Percentiles rank a stretch among this genome's conserved stretches.
Evolutionary conservation across 2,888 invertebrate genomes (phyloP).

Genomic region (Drosophila lacicola): DNA sequence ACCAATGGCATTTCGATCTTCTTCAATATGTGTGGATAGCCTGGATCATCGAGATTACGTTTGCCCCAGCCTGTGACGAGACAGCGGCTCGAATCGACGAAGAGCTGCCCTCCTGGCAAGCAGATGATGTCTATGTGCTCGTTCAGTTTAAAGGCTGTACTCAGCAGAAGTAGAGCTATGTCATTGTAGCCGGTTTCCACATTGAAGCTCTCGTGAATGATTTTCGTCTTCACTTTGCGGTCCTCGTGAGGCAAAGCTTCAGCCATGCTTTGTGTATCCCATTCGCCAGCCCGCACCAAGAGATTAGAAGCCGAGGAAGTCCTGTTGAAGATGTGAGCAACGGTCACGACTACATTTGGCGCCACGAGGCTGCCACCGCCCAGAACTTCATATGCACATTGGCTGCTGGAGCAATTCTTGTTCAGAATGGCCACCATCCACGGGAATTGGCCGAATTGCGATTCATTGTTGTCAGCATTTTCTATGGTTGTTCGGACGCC

Average conservation of each 20-base stretch:
- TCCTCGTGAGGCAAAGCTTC: slow-evolving; percentile 89
- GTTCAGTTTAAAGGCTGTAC: slow-evolving; percentile 87
- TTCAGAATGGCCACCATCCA: slow-evolving; percentile 35
- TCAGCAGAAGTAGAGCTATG: slow-evolving; percentile 89
- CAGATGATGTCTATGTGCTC: slow-evolving; percentile 89
- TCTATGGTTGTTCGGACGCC: not conserved
- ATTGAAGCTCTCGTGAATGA: slow-evolving; percentile 86
- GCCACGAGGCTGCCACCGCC: slow-evolving; percentile 81
- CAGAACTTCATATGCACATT: not conserved
- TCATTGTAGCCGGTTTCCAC: slow-evolving; percentile 88
- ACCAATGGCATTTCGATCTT: slow-evolving; percentile 90
- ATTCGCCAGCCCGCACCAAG: slow-evolving; percentile 89
- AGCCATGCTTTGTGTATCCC: slow-evolving; percentile 9
- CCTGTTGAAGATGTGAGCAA: slow-evolving; percentile 89
- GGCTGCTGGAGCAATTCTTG: rapidly evolving
- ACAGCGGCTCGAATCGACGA: slow-evolving; percentile 69
- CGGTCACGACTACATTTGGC: slow-evolving; percentile 89
- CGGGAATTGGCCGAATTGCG: slow-evolving; percentile 43
- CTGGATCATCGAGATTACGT: slow-evolving; percentile 67
- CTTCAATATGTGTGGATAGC: slow-evolving; percentile 88
- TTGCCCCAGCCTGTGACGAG: slow-evolving; percentile 83
- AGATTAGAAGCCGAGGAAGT: slow-evolving; percentile 77
- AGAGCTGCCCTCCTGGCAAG: slow-evolving; percentile 86
- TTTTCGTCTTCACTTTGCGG: slow-evolving; percentile 86
- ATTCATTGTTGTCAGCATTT: rapidly evolving